Base-by-base conservation (phyloP, 2,113 vertebrate species). In the Dasyornis broadbenti region DNA sequence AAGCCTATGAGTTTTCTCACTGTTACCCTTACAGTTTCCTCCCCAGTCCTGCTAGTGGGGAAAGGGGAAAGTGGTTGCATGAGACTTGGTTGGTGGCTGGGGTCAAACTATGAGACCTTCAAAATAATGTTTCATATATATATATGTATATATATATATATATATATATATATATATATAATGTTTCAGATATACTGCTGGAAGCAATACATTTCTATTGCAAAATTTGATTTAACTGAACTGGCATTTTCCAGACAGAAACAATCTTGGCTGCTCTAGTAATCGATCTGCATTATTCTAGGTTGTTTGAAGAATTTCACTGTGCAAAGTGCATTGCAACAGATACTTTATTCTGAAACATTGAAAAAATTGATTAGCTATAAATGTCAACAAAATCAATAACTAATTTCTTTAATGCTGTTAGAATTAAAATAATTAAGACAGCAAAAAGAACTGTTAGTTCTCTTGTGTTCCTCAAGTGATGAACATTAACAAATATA, bases 341-440 rank as follows among this genome's bases (percentile, higher is more conserved):
- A 49, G 17, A 82, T n/a, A 75, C 6, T 53, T 87, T 66, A 49
- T 53, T 87, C 45, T 65, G 53, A 89, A 94, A 72, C 3, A 66
- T 0, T 69, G 52, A 59, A 92, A 87, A 91, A 75, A 92, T 40
- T 59, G 30, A 86, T 84, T 92, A 53, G 6, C 37, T 87, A 57
- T 79, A 89, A 64, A 71, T 69, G 53, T 87, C 69, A 85, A 71
- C 44, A 78, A 40, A 90, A 75, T 89, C 80, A 89, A 87, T 94
- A 91, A 68, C 69, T 93, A 79, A 82, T 89, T 94, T 89, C 15
- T 82, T 89, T 92, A 95, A 71, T 91, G 81, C 7, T 83, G 49
- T 71, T 44, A n/a, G 52, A 75, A 69, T 82, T 26, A 71, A 96
- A 86, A 79, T 79, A 82, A 89, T 66, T 64, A 56, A 66, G 91